Evolutionary conservation across 1,140 invertebrate genomes (phyloP), one percentile per base, ranked within the genome.

Genomic region (Scaptomyza pallida): DNA sequence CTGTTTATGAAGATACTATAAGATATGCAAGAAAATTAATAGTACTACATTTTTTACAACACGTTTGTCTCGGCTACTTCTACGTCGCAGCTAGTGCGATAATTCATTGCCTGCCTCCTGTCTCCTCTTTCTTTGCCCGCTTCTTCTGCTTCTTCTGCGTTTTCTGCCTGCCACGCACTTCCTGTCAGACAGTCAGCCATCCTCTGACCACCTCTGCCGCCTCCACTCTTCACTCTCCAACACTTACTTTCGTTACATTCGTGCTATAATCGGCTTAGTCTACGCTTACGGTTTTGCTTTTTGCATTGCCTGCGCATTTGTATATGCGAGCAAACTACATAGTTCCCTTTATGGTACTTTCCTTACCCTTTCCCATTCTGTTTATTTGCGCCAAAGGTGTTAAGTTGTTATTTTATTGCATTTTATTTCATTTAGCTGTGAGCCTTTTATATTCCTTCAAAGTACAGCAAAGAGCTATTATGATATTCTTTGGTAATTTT

Each of bases 11-110:
- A 88, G 81, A 85, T 88, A 85, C 81, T 86, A 81, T 85, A 81
- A 86, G 82, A 86, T 86, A 86, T 86, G 82, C 82, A 86, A 77
- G 81, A 68, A 86, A 86, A 86, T 86, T 86, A 86, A 86, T 86
- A 86, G 82, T 88, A 88, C 59, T 75, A 86, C 78, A 86, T 86
- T 86, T 88, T 86, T 86, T 88, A 86, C 82, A 86, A 86, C 82
- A 86, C 82, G 86, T 86, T 85, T 86, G 82, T 86, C 81, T 85
- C 81, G 78, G 74, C 77, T 77, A 73, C 81, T 76, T 30, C 26
- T 30, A n/a, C 33, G 72, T 61, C 73, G 61, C 80, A 68, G 69
- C 74, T 85, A 81, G 82, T 85, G 81, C 81, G 81, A 85, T 85
- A 86, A 85, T 88, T 85, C 81, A 85, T 85, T 86, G 81, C 81